A percentile compares a stretch with the other conserved stretches of the same genome.
These are phyloP conservation scores for Mionectes olivaceus DNA, from an alignment of 2,797 vertebrate species.

Conservation along the genomic window DNA sequence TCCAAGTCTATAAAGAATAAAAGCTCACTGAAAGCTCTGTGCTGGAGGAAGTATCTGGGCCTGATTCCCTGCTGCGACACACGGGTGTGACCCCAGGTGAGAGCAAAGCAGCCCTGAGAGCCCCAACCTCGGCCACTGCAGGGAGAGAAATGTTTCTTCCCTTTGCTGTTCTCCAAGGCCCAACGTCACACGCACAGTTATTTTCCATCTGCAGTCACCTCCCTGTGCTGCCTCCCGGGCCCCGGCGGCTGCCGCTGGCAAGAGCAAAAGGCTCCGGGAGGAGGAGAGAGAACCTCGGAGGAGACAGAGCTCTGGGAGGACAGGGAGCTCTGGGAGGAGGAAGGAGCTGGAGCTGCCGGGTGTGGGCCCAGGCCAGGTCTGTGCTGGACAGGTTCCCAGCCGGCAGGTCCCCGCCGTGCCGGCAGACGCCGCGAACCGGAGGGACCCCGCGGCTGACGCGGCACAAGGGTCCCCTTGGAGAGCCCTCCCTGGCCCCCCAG, in stretches of 20 bases:
- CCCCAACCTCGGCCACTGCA: not conserved
- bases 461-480: not conserved
- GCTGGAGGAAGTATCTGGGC: not conserved
- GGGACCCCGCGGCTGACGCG: not conserved
- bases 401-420: not conserved
- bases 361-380: not conserved
- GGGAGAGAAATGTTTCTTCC: too few relatives aligned
- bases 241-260: not conserved
- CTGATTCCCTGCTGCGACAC: not conserved
- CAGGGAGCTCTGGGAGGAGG: not conserved
- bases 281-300: not conserved
- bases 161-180: not conserved
- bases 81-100: accelerated
- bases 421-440: not conserved
- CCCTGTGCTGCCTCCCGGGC: not conserved
- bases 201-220: not conserved
- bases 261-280: not conserved
- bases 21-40: not conserved
- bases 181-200: not conserved
- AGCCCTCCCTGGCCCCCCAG: accelerated
- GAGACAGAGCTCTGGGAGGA: not conserved
- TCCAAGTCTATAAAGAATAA: not conserved
- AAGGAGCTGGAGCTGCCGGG: not conserved
- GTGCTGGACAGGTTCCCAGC: too few relatives aligned
- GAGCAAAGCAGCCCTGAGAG: not conserved